Base-by-base conservation (phyloP, 2,797 vertebrate species). In the Mormyrus hasselquistii region DNA sequence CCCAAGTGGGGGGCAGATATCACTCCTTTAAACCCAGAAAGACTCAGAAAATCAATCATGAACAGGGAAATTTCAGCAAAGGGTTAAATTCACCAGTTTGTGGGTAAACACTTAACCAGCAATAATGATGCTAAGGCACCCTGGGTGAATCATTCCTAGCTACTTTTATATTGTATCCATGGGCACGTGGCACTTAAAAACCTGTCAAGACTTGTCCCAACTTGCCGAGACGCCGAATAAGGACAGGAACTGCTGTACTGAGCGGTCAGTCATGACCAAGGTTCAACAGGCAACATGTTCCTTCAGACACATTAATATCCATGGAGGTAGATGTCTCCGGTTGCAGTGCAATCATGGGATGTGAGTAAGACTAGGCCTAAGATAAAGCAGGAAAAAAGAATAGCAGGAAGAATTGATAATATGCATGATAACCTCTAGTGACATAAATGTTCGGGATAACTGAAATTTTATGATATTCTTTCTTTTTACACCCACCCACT, bases 131-230 rank as follows among this genome's bases (percentile, higher is more conserved):
- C 19, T 47, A 41, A 19, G 19, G 19, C 34, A 19, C 50, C 41
- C 25, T 12, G 50, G 29, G 87, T 79, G 49, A 88, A 53, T 25
- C 25, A 88, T 88, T 88, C 34, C 12, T 29, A 29, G 34, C 76
- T 9, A 69, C 8, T 86, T 88, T 91, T 73, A 50, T 52, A 86
- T n/a, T 6, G 53, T 92, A 90, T 89, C 83, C 88, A 89, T 53
- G 73, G 38, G 49, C 8, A 41, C 5, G 69, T 62, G 57, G 4
- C 73, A 9, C 49, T 7, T 85, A 85, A 50, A 84, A 50, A 88
- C 62, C n/a, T 29, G 2, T 16, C 5, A 8, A 53, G 86, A 88
- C 93, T 89, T 88, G 94, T 79, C 92, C 79, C 69, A 88, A 91
- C 94, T 89, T 88, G 93, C 90, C 90, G 3, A 2, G 2, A 62